phyloP scores from a whole-genome alignment of 2,113 vertebrate genomes.

The Percopsis transmontana region DNA sequence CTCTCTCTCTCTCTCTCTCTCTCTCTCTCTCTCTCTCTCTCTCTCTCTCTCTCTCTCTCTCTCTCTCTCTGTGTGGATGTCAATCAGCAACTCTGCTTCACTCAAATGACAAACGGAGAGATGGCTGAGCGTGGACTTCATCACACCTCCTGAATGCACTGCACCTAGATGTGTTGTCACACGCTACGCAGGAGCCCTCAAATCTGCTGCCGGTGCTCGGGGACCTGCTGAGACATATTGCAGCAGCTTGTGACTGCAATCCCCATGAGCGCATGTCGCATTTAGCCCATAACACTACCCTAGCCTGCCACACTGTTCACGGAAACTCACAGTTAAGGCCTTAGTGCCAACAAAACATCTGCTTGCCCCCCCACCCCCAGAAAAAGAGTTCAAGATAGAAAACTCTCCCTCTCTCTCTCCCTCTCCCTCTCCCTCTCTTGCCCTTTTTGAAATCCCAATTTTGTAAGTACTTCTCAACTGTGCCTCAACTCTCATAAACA shows the following conservation, averaged over 20 bases:
- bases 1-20: conserved; percentile 1
- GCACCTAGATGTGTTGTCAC: conserved; percentile 7
- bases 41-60: neutral
- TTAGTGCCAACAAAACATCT: conserved; percentile 51
- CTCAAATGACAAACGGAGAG: conserved; percentile 1
- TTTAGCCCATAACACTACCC: conserved; percentile 39
- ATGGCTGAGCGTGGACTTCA: conserved; percentile 12
- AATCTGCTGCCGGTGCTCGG: conserved; percentile 2
- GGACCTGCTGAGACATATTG: conserved; percentile 45
- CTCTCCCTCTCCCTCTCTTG: no score
- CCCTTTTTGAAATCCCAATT: no score
- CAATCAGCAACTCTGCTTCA: conserved; percentile 21
- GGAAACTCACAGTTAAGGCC: conserved; percentile 25
- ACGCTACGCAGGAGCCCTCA: neutral
- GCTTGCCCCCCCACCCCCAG: conserved; percentile 13
- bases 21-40: conserved; percentile 1
- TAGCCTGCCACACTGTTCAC: conserved; percentile 41
- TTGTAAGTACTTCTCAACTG: neutral
- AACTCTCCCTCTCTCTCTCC: no score
- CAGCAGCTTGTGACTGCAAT: conserved; percentile 47
- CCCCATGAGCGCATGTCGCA: conserved; percentile 38
- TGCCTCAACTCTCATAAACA: conserved; percentile 15
- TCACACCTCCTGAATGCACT: conserved; percentile 23
- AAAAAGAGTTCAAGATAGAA: neutral
- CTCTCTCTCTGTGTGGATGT: neutral